Evolutionary conservation across 2,797 vertebrate genomes (phyloP).

Genomic region (Syngnathus rostellatus): DNA sequence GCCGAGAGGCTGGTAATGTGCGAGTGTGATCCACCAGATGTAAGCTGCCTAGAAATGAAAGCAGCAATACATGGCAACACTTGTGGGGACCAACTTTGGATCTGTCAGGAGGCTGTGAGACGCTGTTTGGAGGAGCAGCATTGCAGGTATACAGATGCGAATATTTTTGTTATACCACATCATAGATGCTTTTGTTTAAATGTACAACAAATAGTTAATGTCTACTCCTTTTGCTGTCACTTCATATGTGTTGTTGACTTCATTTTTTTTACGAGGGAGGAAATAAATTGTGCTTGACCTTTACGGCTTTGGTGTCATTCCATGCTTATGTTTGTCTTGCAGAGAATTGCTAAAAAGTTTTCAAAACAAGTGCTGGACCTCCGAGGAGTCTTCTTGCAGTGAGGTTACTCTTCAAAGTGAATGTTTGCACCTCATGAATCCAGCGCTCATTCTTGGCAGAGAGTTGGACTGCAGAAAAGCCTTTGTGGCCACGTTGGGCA

Average conservation of each 20-base stretch:
- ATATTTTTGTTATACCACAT: no score
- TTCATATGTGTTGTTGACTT: no score
- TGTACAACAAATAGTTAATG: no score
- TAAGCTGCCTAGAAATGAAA: conserved; percentile 70
- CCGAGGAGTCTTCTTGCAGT: conserved; percentile 48
- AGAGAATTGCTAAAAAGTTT: conserved; percentile 70
- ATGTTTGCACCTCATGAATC: conserved; percentile 69
- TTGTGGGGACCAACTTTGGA: conserved; percentile 55
- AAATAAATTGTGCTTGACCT: no score
- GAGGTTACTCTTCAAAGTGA: conserved; percentile 42
- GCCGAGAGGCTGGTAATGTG: conserved; percentile 83
- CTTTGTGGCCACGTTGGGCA: conserved; percentile 74
- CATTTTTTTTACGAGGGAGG: neutral
- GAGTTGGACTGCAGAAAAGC: conserved; percentile 72
- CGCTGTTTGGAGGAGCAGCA: conserved; percentile 35
- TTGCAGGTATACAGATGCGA: conserved; percentile 50
- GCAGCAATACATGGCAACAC: conserved; percentile 70
- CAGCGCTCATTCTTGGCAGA: conserved; percentile 62
- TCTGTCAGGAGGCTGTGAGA: conserved; percentile 44
- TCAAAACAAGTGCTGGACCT: conserved; percentile 73
- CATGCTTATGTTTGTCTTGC: conserved; percentile 12
- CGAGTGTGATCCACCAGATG: conserved; percentile 70
- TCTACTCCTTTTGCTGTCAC: no score
- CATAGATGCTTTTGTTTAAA: no score
- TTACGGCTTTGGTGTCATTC: no score